Conservation (phyloP, 2,888 invertebrate genomes). For the Patella pellucida region DNA sequence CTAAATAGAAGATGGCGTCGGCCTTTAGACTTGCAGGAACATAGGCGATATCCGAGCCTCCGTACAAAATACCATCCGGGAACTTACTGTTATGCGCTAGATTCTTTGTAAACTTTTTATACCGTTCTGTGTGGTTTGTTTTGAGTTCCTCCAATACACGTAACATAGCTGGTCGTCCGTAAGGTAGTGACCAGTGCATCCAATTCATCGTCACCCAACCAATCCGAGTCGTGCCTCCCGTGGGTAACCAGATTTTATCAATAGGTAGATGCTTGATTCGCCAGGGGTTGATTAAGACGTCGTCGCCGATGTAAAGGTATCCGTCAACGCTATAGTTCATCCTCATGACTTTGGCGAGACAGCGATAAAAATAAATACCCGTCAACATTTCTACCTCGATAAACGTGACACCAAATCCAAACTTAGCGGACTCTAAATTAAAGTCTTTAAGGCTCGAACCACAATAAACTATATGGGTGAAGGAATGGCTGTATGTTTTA, state of each 20-base stretch:
- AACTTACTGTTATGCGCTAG: background rate
- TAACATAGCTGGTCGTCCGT: background rate
- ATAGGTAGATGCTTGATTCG: background rate
- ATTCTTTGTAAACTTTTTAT: background rate
- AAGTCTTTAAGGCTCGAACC: background rate
- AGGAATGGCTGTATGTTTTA: background rate
- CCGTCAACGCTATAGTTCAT: background rate
- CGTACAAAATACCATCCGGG: background rate
- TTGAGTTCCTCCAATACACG: background rate
- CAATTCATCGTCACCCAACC: background rate
- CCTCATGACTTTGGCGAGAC: background rate
- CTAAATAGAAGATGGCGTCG: background rate
- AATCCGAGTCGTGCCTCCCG: background rate
- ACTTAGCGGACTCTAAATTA: background rate
- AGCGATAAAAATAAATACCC: background rate
- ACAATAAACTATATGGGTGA: background rate
- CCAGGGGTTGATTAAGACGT: constrained; percentile 1
- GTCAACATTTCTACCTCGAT: background rate
- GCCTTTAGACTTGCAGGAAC: background rate
- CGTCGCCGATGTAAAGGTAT: background rate
- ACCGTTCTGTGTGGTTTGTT: background rate
- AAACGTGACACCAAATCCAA: background rate
- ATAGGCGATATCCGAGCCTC: background rate
- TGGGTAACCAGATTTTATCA: background rate
- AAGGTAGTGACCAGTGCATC: background rate